Evolutionary conservation across 2,113 vertebrate genomes (phyloP), one percentile per base, ranked within the genome.

Genomic region (Oceanodroma tethys): DNA sequence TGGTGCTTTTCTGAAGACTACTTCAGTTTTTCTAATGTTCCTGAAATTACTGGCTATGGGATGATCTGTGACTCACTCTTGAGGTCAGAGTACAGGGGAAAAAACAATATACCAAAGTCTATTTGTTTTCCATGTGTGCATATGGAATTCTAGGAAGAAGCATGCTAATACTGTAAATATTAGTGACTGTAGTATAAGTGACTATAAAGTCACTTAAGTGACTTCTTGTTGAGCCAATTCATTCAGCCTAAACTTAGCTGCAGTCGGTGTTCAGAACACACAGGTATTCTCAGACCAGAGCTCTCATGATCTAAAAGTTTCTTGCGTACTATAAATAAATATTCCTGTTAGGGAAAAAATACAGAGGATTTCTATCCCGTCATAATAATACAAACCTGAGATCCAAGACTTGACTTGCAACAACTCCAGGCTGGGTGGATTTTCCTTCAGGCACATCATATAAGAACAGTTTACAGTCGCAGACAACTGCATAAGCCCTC

Each of bases 361-460:
- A 86, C 26, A 68, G 38, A 84, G 50, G 20, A 58, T 79, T 93
- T 96, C 38, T 81, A 58, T 42, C 60, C 47, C 56, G 27, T 26
- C 2, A 2, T 22, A 78, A 42, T 3, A 67, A 63, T 38, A 96
- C 97, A 81, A 95, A 99, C 99, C 99, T 99, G 95, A 99, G 99
- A 97, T 99, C 99, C 48, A 99, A 97, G 62, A 99, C 99, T 86
- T 99, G 99, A 95, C 99, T 99, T 83, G 99, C 99, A 47, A 98
- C 96, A 43, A 99, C 99, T 2, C 98, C 99, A 4, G 99, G 99
- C 96, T 99, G 99, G 21, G 99, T 99, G 84, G 99, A 98, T 97
- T 99, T 99, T 27, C 99, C 99, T 97, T 99, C 99, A 2, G 99
- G 98, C 66, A 99, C 97, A 75, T 99, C 99, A 27, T 99, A 99